phyloP scores from a whole-genome alignment of 2,797 vertebrate genomes.

The Pteropus rufus region DNA sequence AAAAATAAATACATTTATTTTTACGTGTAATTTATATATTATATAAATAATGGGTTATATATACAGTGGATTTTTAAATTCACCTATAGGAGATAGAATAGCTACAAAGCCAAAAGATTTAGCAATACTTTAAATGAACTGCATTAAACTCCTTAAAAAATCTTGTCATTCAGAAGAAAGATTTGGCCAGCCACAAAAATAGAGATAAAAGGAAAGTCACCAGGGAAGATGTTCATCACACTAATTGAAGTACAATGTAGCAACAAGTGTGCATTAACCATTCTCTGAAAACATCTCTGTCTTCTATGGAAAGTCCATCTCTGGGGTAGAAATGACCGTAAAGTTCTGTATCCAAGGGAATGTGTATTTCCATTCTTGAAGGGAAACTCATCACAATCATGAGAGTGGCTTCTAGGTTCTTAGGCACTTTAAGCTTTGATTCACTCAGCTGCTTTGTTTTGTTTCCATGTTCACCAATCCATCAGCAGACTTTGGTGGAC shows the following conservation, averaged over 20 bases:
- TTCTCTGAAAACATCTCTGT: neutral
- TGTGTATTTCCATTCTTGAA: neutral
- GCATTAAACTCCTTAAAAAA: neutral
- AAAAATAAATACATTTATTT: neutral
- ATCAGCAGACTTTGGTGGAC: neutral
- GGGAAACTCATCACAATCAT: neutral
- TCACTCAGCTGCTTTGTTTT: neutral
- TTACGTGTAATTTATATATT: neutral
- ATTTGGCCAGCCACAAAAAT: neutral
- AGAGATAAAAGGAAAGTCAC: neutral
- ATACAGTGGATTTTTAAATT: neutral
- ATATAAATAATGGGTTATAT: neutral
- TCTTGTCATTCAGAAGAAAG: neutral
- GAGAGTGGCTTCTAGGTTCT: neutral
- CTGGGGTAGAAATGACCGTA: neutral
- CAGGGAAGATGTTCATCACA: neutral
- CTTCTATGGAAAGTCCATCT: neutral
- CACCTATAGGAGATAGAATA: neutral
- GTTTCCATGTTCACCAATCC: neutral
- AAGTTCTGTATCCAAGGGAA: neutral
- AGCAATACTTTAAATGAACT: neutral
- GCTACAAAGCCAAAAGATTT: neutral
- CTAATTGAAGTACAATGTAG: neutral
- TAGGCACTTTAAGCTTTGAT: neutral
- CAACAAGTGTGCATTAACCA: neutral